Evolutionary conservation across 2,113 vertebrate species (phyloP).

Genomic region (Phodopus roborovskii): DNA sequence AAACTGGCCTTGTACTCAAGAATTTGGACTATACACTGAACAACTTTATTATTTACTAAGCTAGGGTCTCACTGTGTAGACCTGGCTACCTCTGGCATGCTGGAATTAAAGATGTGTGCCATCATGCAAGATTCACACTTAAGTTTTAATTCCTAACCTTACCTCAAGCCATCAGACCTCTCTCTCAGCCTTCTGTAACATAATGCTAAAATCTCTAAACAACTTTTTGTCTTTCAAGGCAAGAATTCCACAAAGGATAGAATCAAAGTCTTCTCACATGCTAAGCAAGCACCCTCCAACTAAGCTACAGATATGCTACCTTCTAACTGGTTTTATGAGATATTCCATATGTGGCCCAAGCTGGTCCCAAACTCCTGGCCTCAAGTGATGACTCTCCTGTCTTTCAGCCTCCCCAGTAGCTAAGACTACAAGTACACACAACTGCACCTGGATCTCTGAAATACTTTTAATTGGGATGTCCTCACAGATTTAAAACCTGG

Average conservation of each 20-base stretch:
- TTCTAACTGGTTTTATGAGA: not conserved
- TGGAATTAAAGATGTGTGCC: not conserved
- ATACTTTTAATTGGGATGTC: not conserved
- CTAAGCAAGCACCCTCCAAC: not conserved
- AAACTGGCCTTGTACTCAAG: no score
- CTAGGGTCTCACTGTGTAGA: not conserved
- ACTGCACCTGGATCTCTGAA: not conserved
- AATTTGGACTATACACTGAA: no score
- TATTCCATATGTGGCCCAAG: not conserved
- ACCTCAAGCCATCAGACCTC: not conserved
- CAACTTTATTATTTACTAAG: no score
- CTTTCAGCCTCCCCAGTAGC: not conserved
- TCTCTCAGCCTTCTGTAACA: not conserved
- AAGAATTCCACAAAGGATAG: not conserved
- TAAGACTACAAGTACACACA: not conserved
- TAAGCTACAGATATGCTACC: not conserved
- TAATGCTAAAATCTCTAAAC: not conserved
- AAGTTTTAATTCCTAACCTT: not conserved
- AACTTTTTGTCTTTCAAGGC: not conserved
- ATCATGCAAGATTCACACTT: not conserved
- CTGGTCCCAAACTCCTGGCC: not conserved
- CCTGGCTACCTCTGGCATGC: not conserved
- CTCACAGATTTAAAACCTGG: not conserved
- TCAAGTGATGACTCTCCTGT: not conserved
- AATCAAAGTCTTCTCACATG: not conserved